Conservation (phyloP, 1,140 invertebrate genomes). For the Papilio dardanus region DNA sequence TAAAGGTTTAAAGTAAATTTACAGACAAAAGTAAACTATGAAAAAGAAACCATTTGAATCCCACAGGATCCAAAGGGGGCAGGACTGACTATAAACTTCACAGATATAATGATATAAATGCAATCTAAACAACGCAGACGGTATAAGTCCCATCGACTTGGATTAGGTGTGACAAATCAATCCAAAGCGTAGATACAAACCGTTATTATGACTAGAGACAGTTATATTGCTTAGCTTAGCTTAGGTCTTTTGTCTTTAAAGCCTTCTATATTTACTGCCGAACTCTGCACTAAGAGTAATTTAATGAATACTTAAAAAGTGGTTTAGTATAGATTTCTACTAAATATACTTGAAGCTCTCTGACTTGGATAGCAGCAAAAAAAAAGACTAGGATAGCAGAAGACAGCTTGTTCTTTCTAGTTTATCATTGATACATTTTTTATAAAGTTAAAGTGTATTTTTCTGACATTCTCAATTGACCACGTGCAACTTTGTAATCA, state of each 20-base stretch:
- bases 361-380: too few relatives aligned
- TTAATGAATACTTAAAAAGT: background rate
- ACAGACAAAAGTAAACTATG: background rate
- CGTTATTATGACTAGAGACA: background rate
- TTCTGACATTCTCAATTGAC: background rate
- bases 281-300: background rate
- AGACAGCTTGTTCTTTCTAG: background rate
- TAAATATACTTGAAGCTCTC: too few relatives aligned
- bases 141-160: background rate
- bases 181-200: background rate
- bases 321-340: background rate
- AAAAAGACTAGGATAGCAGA: too few relatives aligned
- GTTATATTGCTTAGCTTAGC: background rate
- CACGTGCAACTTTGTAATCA: background rate
- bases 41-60: background rate
- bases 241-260: background rate
- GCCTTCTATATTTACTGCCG: background rate
- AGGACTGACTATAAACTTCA: background rate
- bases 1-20: background rate
- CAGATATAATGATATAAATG: background rate
- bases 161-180: conserved; percentile 3
- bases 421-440: background rate
- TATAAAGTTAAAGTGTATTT: too few relatives aligned
- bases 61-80: background rate
- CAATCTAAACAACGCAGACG: background rate